Percentiles rank a stretch among this genome's conserved stretches.
phyloP scores from a whole-genome alignment of 2,797 vertebrate species.

The Alosa sapidissima region DNA sequence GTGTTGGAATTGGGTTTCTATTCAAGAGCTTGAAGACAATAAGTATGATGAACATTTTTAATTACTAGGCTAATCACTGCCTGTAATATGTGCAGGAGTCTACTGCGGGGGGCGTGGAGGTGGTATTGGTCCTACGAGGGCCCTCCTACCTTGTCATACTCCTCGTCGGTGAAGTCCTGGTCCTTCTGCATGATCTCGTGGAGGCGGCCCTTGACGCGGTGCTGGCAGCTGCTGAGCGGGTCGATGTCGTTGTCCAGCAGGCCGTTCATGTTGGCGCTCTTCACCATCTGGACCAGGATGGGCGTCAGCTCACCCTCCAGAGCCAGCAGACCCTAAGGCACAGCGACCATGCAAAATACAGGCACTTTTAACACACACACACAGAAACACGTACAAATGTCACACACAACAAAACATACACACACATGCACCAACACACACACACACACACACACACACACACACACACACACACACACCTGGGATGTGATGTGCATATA shows the following conservation, averaged over 20 bases:
- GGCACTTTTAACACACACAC: slow-evolving; percentile 14
- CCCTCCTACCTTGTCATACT: slow-evolving; percentile 84
- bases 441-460: slow-evolving; percentile 18
- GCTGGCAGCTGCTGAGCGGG: slow-evolving; percentile 93
- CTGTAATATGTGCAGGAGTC: too few relatives aligned
- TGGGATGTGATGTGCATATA: background rate
- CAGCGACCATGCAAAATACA: slow-evolving; percentile 36
- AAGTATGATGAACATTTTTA: too few relatives aligned
- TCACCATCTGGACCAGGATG: slow-evolving; percentile 99
- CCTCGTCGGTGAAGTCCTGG: slow-evolving; percentile 82
- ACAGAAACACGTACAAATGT: background rate
- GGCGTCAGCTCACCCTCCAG: slow-evolving; percentile 97
- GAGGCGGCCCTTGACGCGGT: slow-evolving; percentile 90
- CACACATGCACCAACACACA: background rate
- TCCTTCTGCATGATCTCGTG: slow-evolving; percentile 97
- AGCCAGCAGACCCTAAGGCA: slow-evolving; percentile 87
- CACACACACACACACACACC: slow-evolving; percentile 8
- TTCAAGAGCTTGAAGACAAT: too few relatives aligned
- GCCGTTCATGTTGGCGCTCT: slow-evolving; percentile 99
- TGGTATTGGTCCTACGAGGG: background rate
- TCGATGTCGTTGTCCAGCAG: slow-evolving; percentile 95
- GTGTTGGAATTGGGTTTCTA: too few relatives aligned
- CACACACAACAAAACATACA: slow-evolving; percentile 4
- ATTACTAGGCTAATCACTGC: too few relatives aligned
- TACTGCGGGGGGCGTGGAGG: too few relatives aligned